Percentiles rank a stretch among this genome's conserved stretches.
These are phyloP conservation scores for Lordiphosa fenestrarum DNA, from an alignment of 2,888 invertebrate species.

Conservation along the genomic window DNA sequence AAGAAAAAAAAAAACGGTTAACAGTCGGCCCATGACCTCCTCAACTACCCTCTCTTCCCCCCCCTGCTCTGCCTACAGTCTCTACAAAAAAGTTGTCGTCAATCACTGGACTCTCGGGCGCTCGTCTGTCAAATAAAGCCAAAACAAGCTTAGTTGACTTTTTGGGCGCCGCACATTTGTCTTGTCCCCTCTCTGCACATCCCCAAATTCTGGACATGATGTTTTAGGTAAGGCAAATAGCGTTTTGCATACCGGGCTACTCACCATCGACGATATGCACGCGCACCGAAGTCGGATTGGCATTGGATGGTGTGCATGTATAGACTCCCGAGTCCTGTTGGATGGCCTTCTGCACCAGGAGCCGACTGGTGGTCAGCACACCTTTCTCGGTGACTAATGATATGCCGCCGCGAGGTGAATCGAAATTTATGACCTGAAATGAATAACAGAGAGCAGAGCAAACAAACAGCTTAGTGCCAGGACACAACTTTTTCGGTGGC, in stretches of 20 bases:
- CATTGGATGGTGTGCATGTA: constrained; percentile 92
- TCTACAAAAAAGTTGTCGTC: constrained; percentile 44
- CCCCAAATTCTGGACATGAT: background rate
- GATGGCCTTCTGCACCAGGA: constrained; percentile 90
- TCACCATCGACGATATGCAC: constrained; percentile 94
- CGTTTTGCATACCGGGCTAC: constrained; percentile 74
- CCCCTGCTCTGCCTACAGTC: background rate
- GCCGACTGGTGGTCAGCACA: constrained; percentile 89
- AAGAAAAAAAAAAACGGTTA: too few species aligned
- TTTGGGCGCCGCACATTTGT: constrained; percentile 54
- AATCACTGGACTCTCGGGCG: constrained; percentile 36
- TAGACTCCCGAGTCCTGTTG: constrained; percentile 90
- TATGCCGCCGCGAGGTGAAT: constrained; percentile 93
- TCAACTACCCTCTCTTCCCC: constrained; percentile 20
- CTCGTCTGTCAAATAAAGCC: constrained; percentile 58
- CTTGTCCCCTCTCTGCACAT: constrained; percentile 19
- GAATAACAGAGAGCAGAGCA: constrained; percentile 29
- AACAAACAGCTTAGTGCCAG: constrained; percentile 40
- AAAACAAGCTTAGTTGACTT: constrained; percentile 59
- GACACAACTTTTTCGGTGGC: constrained; percentile 17
- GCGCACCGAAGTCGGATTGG: constrained; percentile 88
- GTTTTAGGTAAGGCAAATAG: constrained; percentile 26
- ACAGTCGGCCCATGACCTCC: too few species aligned
- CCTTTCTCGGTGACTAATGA: constrained; percentile 93
- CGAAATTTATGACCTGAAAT: constrained; percentile 90